Percentiles rank a stretch among this genome's conserved stretches.
phyloP scores from a whole-genome alignment of 2,113 vertebrate species.

The Pangasianodon gigas region DNA sequence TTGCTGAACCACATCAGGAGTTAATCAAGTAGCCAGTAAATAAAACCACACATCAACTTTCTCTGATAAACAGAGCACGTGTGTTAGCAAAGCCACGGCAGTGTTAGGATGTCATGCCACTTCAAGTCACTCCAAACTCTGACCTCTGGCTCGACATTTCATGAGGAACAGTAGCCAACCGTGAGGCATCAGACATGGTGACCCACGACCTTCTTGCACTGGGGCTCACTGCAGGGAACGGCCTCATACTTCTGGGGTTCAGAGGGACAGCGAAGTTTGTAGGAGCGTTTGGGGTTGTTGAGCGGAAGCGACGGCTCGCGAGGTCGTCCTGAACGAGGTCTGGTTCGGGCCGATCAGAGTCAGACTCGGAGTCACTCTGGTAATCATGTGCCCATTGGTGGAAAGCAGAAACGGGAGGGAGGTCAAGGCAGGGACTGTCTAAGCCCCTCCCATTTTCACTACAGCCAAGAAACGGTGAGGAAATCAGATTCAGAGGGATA shows the following conservation, averaged over 20 bases:
- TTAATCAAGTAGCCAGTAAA: not conserved
- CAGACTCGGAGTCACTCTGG: slow-evolving; percentile 72
- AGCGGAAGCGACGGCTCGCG: slow-evolving; percentile 72
- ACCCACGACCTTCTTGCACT: slow-evolving; percentile 47
- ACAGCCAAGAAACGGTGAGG: slow-evolving; percentile 33
- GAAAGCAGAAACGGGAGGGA: slow-evolving; percentile 61
- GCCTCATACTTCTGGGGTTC: slow-evolving; percentile 16
- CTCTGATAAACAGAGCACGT: not conserved
- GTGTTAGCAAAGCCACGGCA: not conserved
- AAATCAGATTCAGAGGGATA: slow-evolving; percentile 12
- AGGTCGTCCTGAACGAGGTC: slow-evolving; percentile 74
- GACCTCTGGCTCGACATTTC: slow-evolving; percentile 37
- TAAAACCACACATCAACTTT: not conserved
- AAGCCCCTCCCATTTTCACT: slow-evolving; percentile 42
- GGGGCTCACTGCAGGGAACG: slow-evolving; percentile 9
- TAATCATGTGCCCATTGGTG: slow-evolving; percentile 60
- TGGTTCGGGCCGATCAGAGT: slow-evolving; percentile 66
- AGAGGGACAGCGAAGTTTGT: slow-evolving; percentile 62
- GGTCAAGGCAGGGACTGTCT: slow-evolving; percentile 52
- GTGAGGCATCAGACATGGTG: slow-evolving; percentile 43
- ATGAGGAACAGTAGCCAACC: slow-evolving; percentile 5
- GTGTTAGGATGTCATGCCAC: slow-evolving; percentile 34
- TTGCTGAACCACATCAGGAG: not conserved
- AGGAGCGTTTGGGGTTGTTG: slow-evolving; percentile 57
- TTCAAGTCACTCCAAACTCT: slow-evolving; percentile 15